Conservation (phyloP, 2,113 vertebrate species). For the Alectura lathami region DNA sequence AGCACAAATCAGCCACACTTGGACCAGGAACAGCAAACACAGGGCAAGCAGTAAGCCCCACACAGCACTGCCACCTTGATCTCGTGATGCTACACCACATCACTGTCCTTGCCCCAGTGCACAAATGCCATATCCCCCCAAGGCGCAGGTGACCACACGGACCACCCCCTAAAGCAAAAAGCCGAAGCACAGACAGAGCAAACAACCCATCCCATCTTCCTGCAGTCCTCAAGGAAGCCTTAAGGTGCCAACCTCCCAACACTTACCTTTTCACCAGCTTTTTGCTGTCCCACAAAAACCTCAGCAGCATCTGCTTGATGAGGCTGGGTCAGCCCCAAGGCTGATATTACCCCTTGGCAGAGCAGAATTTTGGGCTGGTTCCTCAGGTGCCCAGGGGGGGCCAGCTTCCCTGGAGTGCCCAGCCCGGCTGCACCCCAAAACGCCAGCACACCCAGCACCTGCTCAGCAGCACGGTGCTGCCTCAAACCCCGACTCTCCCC, state of each 20-base stretch:
- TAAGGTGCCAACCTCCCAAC: background rate
- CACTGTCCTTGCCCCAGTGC: background rate
- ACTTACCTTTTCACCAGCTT: background rate
- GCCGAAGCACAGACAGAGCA: background rate
- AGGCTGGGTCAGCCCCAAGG: background rate
- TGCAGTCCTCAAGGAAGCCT: background rate
- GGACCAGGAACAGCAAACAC: background rate
- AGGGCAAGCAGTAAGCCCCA: background rate
- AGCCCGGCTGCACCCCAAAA: rapidly evolving
- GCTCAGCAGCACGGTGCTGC: background rate
- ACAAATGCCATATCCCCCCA: background rate
- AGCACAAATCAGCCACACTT: rapidly evolving
- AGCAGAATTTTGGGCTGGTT: background rate
- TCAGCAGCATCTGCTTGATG: background rate
- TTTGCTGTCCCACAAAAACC: background rate
- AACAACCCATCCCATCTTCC: background rate
- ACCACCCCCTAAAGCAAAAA: rapidly evolving
- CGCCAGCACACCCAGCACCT: background rate
- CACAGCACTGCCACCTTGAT: background rate
- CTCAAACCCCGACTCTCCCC: slow-evolving; percentile 1
- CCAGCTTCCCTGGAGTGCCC: background rate
- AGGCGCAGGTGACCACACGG: background rate
- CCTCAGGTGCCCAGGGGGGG: background rate
- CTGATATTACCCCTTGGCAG: background rate
- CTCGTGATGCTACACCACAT: rapidly evolving